Evolutionary conservation across 1,140 invertebrate genomes (phyloP), one percentile per base, ranked within the genome.

Genomic region (Zaprionus inermis): DNA sequence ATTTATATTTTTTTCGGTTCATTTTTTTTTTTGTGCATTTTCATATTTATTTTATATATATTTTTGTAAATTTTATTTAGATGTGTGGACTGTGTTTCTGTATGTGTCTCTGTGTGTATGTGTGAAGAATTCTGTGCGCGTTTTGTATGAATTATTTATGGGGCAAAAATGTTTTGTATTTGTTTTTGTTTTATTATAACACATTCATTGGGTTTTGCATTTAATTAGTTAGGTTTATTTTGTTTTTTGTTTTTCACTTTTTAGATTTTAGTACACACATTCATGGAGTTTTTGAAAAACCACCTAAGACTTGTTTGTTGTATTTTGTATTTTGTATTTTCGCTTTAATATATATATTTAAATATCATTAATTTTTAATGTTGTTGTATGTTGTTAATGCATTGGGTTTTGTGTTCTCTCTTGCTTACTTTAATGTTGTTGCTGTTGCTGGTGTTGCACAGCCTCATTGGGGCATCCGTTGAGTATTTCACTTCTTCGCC

Each of bases 251-350:
- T 65, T 63, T 76, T 78, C 81, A 72, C 46, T 67, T 68, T 68
- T 56, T 34, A 65, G 36, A 46, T 58, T 64, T 86, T 81, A 86
- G 68, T 88, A 88, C 79, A 86, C 83, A 86, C 80, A 88, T 78
- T 84, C 52, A 90, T 84, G 77, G 69, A 89, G 84, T 88, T 88
- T 88, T 88, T 89, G 68, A 71, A 88, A 88, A 88, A 88, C 83
- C 83, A 89, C 71, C 61, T 54, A 75, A 82, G 54, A 82, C 38
- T 73, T 73, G 32, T 44, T 41, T 63, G 56, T 55, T 61, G n/a
- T 38, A 22, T 74, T 56, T 32, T 56, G 56, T 56, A 16, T 65
- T 76, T 64, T 46, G 55, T 52, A 30, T 71, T 52, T 64, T 71
- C 61, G 44, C 38, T 52, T 76, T 70, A 24, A 55, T 66, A 66